Conservation (phyloP, 2,888 invertebrate genomes). For the Parnassius orleans region DNA sequence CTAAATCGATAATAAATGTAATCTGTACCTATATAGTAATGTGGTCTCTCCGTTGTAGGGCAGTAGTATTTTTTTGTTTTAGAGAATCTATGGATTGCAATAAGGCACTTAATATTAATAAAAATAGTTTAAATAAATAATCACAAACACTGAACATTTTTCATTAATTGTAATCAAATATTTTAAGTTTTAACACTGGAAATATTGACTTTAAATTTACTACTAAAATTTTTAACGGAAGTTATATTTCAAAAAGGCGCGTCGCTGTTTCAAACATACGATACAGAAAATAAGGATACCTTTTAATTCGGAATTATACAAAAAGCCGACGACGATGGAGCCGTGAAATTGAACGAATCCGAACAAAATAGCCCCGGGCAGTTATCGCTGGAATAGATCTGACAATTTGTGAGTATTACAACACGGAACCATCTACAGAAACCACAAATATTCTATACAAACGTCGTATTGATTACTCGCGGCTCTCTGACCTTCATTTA, state of each 20-base stretch:
- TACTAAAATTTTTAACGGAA: too few species aligned
- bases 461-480: conserved; percentile 54
- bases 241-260: not conserved
- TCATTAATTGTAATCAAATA: too few species aligned
- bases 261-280: conserved; percentile 8
- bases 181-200: too few species aligned
- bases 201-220: too few species aligned
- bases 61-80: too few species aligned
- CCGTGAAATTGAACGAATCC: conserved; percentile 47
- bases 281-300: conserved; percentile 15
- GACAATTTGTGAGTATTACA: conserved; percentile 45
- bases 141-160: too few species aligned
- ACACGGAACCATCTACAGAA: conserved; percentile 38
- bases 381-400: conserved; percentile 42
- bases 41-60: too few species aligned
- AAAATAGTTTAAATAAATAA: too few species aligned
- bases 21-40: too few species aligned
- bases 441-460: conserved; percentile 52
- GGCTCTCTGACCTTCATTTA: conserved; percentile 41
- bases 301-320: conserved; percentile 25
- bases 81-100: too few species aligned
- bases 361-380: conserved; percentile 31
- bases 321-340: conserved; percentile 27
- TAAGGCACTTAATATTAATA: too few species aligned
- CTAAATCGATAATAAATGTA: too few species aligned